Evolutionary conservation across 2,797 vertebrate species (phyloP).

Genomic region (Cossypha heuglini): DNA sequence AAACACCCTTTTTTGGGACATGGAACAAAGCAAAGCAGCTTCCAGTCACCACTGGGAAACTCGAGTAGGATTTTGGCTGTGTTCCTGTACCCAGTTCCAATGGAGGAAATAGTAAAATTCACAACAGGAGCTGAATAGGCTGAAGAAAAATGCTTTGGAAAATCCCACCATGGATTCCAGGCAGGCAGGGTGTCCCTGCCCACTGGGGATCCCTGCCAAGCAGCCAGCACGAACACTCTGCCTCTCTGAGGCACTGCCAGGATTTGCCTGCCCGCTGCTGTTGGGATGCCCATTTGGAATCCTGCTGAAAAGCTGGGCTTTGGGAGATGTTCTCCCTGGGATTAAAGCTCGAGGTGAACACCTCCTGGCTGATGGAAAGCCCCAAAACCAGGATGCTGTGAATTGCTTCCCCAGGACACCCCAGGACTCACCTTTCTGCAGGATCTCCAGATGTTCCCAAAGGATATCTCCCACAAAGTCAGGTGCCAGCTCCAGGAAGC

Average conservation of each 20-base stretch:
- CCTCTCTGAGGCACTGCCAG: background rate
- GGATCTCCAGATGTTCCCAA: slow-evolving; percentile 97
- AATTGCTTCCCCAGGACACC: background rate
- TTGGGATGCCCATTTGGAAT: background rate
- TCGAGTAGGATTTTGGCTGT: background rate
- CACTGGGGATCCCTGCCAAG: background rate
- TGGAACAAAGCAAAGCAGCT: background rate
- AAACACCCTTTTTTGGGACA: background rate
- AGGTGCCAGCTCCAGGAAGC: slow-evolving; percentile 94
- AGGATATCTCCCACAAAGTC: slow-evolving; percentile 99
- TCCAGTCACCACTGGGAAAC: background rate
- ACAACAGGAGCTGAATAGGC: background rate
- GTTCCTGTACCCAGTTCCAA: background rate
- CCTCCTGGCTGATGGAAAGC: background rate
- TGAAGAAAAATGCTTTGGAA: slow-evolving; percentile 29
- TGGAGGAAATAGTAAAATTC: slow-evolving; percentile 27
- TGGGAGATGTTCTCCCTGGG: background rate
- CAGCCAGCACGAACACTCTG: background rate
- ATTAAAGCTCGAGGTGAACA: background rate
- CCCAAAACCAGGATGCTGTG: accelerated
- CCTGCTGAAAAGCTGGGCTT: background rate
- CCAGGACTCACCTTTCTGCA: slow-evolving; percentile 89
- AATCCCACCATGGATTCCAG: slow-evolving; percentile 11
- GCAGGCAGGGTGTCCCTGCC: background rate
- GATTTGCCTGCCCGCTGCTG: accelerated